Base-by-base conservation (phyloP, 2,888 invertebrate genomes). In the Alsophila aescularia region DNA sequence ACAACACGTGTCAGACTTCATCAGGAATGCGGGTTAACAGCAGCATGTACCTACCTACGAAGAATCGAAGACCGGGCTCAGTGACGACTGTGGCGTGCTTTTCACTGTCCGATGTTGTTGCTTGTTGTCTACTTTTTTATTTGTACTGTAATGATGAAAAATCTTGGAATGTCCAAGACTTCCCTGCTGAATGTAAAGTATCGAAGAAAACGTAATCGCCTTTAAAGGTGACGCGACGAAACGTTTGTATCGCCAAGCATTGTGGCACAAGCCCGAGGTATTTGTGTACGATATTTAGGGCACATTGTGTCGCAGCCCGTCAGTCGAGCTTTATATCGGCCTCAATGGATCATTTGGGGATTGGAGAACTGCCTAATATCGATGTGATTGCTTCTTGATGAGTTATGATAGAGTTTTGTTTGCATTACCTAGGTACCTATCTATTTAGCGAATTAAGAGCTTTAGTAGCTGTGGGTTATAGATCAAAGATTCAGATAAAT, bases 181-280 rank as follows among this genome's bases (percentile, higher is more conserved):
- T n/a, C 71, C 52, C 9, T 12, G 18, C 51, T 81, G 70, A 36
- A 1, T 13, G 73, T 57, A 53, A 52, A 75, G 81, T 88, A 87
- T 88, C 83, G 84, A 86, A 84, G 86, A 81, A 88, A 89, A 87
- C 85, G 87, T 87, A 90, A 90, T 90, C 90, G 85, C 65, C 74
- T 80, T 85, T 87, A 90, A 75, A 87, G 89, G 89, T 90, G 90
- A 90, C 85, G 73, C 57, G 70, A 83, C 90, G 78, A 71, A 79
- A 75, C 73, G 73, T 80, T 78, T 81, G 77, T 70, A 72, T 83
- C 76, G 70, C 67, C 66, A 60, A 63, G 73, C 74, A 76, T 82
- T 85, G 83, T 84, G 77, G 70, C 70, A 24, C 69, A 63, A 32
- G 41, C 16, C 58, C 56, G 52, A 45, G 52, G 57, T 64, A 54